Evolutionary conservation across 2,113 vertebrate genomes (phyloP), one percentile per base, ranked within the genome.

Genomic region (Leucoraja erinaceus): DNA sequence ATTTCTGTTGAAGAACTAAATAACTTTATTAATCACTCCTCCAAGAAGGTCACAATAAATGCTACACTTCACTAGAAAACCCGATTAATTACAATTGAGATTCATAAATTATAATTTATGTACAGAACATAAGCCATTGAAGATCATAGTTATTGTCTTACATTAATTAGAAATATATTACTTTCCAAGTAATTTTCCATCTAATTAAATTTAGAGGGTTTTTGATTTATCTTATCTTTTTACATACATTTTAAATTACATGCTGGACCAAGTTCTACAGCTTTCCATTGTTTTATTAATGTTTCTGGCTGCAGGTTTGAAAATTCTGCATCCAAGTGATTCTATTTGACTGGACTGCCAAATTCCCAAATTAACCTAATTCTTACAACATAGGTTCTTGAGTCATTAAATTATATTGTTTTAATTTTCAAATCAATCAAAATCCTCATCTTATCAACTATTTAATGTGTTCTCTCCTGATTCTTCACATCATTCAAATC

Each of bases 111-210:
- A 28, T 86, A 61, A n/a, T 14, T 5, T 84, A 61, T 14, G 16
- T 31, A 86, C 28, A 63, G 56, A 86, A 61, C 4, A 86, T 86
- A 56, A 86, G 28, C 61, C 28, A 61, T 86, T 63, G 28, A 14
- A 86, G 56, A 61, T n/a, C 83, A 28, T 59, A 86, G 28, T 86
- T 86, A 86, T 86, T 86, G 83, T 86, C 56, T 61, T 63, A 63
- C 59, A 86, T 63, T 63, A n/a, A 63, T 31, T 86, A 0, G 56
- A 86, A 86, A n/a, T 86, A 63, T 86, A 14, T 86, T 31, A 86
- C 25, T 56, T 86, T 86, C 11, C 11, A 84, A 86, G 56, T 86
- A 61, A 31, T 86, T 86, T 31, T 61, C 25, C 59, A 86, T 63
- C 28, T 63, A 86, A 83, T 22, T 83, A 59, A 83, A 83, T 83